Percentiles rank a stretch among this genome's conserved stretches.
These are phyloP conservation scores for Bombus terrestris DNA, from an alignment of 1,140 invertebrate species.

Conservation along the genomic window DNA sequence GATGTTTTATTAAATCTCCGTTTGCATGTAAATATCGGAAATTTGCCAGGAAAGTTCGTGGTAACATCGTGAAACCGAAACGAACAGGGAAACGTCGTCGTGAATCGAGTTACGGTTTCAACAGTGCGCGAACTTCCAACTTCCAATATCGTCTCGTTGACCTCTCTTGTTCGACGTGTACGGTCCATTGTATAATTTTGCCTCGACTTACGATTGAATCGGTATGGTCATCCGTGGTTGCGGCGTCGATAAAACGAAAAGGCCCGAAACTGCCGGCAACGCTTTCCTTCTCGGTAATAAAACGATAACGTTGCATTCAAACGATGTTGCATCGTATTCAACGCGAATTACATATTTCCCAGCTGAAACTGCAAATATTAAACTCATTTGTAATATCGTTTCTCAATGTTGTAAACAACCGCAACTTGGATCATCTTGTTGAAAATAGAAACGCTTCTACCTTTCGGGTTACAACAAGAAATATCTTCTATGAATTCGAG, in stretches of 20 bases:
- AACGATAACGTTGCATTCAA: constrained; percentile 4
- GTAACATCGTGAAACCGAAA: background rate
- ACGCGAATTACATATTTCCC: constrained; percentile 1
- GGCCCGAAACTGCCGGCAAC: background rate
- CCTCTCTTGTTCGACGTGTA: background rate
- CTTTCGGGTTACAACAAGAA: background rate
- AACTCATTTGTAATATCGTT: background rate
- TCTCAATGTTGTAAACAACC: background rate
- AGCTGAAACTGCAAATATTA: background rate
- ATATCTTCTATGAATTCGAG: background rate
- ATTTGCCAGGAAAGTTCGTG: background rate
- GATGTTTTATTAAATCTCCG: constrained; percentile 20
- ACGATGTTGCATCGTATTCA: background rate
- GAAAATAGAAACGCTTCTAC: background rate
- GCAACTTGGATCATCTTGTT: background rate
- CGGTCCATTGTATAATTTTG: constrained; percentile 2
- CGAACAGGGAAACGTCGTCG: background rate
- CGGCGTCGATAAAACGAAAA: background rate
- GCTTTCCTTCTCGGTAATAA: constrained; percentile 8
- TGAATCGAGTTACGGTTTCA: background rate
- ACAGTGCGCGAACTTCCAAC: background rate
- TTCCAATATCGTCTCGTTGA: background rate
- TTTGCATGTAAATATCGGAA: constrained; percentile 6
- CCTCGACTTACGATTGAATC: background rate
- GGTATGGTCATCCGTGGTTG: background rate